phyloP scores from a whole-genome alignment of 2,113 vertebrate genomes.

The Hucho hucho region DNA sequence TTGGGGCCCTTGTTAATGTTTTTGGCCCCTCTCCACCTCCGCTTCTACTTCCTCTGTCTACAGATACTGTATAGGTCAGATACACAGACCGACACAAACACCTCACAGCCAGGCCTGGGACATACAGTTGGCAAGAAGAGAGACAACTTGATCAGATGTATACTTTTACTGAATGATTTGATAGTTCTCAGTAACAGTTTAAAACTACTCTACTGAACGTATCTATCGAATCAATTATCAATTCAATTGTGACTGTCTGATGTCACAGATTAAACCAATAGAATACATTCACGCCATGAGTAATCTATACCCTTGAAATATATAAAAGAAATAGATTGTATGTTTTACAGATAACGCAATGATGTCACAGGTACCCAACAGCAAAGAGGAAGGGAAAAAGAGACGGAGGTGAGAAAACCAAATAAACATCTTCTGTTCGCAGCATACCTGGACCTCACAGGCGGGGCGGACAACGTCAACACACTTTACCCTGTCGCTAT shows the following conservation, averaged over 20 bases:
- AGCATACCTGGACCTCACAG: constrained; percentile 27
- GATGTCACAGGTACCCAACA: neutral
- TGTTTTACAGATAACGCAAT: neutral
- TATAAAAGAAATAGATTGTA: neutral
- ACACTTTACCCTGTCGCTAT: constrained; percentile 30
- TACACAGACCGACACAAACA: neutral
- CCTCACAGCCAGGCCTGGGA: too few species aligned
- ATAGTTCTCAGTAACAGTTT: neutral
- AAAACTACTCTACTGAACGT: too few species aligned
- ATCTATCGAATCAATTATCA: too few species aligned
- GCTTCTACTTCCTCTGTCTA: neutral
- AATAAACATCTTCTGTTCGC: neutral
- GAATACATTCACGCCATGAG: neutral
- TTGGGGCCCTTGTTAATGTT: constrained; percentile 12
- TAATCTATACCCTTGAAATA: neutral
- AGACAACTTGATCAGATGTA: too few species aligned
- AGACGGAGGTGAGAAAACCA: neutral
- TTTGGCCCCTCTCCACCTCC: neutral
- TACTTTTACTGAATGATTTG: constrained; percentile 5
- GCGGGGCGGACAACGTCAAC: constrained; percentile 45
- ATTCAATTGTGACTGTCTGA: too few species aligned
- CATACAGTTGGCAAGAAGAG: too few species aligned
- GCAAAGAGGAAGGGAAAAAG: constrained; percentile 25
- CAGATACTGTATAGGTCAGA: constrained; percentile 14
- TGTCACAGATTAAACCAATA: neutral